phyloP scores from a whole-genome alignment of 1,140 invertebrate species.

The Magallana angulata region DNA sequence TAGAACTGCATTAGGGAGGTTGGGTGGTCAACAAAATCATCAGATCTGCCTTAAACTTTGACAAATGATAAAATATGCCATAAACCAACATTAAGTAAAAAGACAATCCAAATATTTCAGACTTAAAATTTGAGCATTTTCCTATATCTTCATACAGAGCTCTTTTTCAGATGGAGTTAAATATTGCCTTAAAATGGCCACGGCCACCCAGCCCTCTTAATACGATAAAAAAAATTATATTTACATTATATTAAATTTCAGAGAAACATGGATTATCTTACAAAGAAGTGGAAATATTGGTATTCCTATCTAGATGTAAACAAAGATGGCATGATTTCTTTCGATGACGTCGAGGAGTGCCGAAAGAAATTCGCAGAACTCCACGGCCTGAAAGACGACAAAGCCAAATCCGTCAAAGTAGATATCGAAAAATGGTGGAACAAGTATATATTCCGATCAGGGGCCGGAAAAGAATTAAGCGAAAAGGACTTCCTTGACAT shows the following conservation, averaged over 20 bases:
- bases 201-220: no score
- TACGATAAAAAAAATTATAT: no score
- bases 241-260: neutral
- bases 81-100: no score
- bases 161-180: no score
- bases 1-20: no score
- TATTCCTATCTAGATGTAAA: slow-evolving; percentile 40
- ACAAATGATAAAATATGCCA: no score
- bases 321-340: slow-evolving; percentile 40
- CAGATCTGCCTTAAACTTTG: no score
- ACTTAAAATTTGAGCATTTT: no score
- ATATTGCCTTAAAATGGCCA: no score
- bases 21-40: no score
- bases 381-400: neutral
- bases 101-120: no score
- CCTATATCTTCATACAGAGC: no score
- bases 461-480: neutral
- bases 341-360: slow-evolving; percentile 42
- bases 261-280: slow-evolving; percentile 30
- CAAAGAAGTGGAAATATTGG: slow-evolving; percentile 38
- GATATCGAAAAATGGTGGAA: slow-evolving; percentile 48
- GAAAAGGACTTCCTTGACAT: neutral
- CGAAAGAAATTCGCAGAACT: slow-evolving; percentile 36
- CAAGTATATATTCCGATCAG: slow-evolving; percentile 24
- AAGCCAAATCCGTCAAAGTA: neutral